These are phyloP conservation scores for Drosophila sucinea DNA, from an alignment of 1,140 invertebrate species.

Conservation along the genomic window DNA sequence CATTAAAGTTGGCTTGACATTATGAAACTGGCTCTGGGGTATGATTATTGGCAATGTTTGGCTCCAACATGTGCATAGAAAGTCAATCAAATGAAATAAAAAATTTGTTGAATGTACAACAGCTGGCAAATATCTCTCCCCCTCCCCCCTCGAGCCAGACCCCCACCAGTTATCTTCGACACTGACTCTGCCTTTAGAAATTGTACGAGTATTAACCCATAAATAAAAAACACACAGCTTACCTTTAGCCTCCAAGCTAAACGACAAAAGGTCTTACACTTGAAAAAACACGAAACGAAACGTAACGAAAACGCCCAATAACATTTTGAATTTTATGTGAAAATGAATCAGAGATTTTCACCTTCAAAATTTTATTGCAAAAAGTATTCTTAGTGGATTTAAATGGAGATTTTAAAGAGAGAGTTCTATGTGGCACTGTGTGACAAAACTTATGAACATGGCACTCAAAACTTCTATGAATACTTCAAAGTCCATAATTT, in stretches of 20 bases:
- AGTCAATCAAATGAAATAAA: constrained; percentile 3
- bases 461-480: no score
- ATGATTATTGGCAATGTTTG: not conserved
- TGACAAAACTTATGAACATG: no score
- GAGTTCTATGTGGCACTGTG: no score
- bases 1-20: no score
- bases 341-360: no score
- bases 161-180: not conserved
- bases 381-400: no score
- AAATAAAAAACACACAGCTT: constrained; percentile 3
- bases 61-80: not conserved
- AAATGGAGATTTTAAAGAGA: no score
- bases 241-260: constrained; percentile 2
- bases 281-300: not conserved
- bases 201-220: constrained; percentile 2
- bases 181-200: not conserved
- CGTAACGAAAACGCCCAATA: not conserved
- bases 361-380: no score
- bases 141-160: not conserved
- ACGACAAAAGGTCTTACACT: constrained; percentile 2
- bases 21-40: not conserved
- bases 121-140: not conserved
- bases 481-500: no score
- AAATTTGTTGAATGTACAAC: not conserved
- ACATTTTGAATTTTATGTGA: not conserved